A percentile compares a stretch with the other conserved stretches of the same genome.
Conservation (phyloP, 2,888 invertebrate genomes). For the Eremobia ochroleuca region DNA sequence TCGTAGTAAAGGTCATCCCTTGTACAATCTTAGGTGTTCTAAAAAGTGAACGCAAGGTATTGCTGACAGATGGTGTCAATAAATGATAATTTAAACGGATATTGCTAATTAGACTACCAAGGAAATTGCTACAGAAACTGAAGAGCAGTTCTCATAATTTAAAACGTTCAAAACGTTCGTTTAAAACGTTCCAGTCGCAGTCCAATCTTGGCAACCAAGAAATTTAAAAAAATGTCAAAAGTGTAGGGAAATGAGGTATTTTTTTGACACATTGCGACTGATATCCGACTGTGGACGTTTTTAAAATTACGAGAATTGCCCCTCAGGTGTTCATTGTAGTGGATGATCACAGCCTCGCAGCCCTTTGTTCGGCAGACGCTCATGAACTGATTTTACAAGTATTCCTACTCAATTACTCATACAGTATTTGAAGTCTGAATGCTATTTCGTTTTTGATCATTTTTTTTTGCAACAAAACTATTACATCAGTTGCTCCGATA, state of each 20-base stretch:
- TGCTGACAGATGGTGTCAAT: not conserved
- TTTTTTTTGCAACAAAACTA: not conserved
- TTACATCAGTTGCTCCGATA: not conserved
- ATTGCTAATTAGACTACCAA: not conserved
- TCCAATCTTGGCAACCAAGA: no score
- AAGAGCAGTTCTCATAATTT: no score
- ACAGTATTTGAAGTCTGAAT: not conserved
- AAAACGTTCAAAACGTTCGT: no score
- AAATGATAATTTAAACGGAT: not conserved
- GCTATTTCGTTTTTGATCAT: not conserved
- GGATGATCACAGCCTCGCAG: not conserved
- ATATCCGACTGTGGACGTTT: no score
- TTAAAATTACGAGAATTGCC: no score
- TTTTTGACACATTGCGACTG: no score
- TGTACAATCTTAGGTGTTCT: no score
- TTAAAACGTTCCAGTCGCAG: no score
- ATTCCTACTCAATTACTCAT: not conserved
- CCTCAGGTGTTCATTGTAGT: not conserved
- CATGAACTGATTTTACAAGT: not conserved
- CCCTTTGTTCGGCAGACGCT: no score
- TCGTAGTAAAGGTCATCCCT: not conserved
- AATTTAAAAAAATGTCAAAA: no score
- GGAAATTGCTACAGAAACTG: no score
- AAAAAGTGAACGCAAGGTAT: not conserved
- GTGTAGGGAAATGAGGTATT: no score